Percentiles rank a stretch among this genome's conserved stretches.
Conservation (phyloP, 2,797 vertebrate genomes). For the Pseudomugil gertrudae region DNA sequence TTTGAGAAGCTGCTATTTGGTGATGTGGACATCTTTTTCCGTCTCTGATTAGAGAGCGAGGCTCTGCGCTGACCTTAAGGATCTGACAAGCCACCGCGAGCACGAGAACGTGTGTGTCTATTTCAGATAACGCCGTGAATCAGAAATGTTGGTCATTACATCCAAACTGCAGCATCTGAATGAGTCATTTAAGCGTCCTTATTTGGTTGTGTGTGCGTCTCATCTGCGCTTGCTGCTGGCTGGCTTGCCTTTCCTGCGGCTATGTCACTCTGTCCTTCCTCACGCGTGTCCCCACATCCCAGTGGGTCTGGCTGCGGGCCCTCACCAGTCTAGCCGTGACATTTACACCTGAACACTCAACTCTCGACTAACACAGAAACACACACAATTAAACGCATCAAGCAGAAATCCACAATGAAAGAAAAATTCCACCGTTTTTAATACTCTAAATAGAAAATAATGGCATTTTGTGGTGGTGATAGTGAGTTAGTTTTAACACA, state of each 20-base stretch:
- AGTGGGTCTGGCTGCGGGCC: conserved; percentile 44
- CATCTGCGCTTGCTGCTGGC: conserved; percentile 7
- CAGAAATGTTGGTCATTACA: conserved; percentile 29
- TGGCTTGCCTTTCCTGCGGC: conserved; percentile 46
- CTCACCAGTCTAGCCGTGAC: conserved; percentile 44
- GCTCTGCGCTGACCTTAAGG: conserved; percentile 52
- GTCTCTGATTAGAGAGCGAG: conserved; percentile 56
- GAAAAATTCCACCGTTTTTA: neutral
- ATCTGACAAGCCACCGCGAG: conserved; percentile 9
- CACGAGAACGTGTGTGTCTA: conserved; percentile 15
- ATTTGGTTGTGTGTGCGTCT: conserved; percentile 11
- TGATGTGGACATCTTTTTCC: conserved; percentile 64
- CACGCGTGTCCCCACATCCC: conserved; percentile 45
- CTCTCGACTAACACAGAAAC: conserved; percentile 15
- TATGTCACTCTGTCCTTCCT: conserved; percentile 66
- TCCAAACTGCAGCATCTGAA: conserved; percentile 22
- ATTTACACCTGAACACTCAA: conserved; percentile 49
- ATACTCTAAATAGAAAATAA: conserved; percentile 14
- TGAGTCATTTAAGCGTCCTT: conserved; percentile 51
- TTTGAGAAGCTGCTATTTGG: conserved; percentile 64
- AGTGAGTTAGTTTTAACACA: neutral
- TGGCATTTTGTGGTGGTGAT: neutral
- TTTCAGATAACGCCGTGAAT: conserved; percentile 35
- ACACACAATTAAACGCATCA: neutral
- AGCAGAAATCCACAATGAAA: neutral